Percentiles rank a stretch among this genome's conserved stretches.
phyloP scores from a whole-genome alignment of 2,113 vertebrate species.

The Osmerus mordax region DNA sequence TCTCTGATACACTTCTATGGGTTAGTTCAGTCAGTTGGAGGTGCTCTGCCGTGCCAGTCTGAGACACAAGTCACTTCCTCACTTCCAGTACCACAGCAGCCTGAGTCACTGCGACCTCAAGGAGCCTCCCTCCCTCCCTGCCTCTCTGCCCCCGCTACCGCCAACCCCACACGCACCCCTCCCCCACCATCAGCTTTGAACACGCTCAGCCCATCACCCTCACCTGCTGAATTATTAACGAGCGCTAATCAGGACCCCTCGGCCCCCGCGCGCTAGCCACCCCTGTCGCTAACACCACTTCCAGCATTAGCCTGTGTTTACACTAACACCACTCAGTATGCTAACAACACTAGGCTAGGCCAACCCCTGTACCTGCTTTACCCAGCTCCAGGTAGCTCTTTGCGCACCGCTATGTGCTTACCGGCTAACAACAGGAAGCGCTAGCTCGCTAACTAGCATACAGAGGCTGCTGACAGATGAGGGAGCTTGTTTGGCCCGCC shows the following conservation, averaged over 20 bases:
- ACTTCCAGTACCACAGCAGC: conserved; percentile 15
- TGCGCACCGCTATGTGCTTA: conserved; percentile 52
- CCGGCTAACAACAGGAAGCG: conserved; percentile 52
- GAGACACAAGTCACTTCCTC: not conserved
- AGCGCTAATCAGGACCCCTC: conserved; percentile 67
- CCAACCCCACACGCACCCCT: not conserved
- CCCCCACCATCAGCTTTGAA: conserved; percentile 45
- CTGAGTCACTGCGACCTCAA: conserved; percentile 49
- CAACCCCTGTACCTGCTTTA: conserved; percentile 48
- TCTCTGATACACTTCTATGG: no score
- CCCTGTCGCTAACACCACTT: conserved; percentile 67
- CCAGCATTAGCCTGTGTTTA: conserved; percentile 63
- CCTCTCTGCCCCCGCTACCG: not conserved
- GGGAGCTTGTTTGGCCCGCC: conserved; percentile 53
- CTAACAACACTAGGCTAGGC: conserved; percentile 57
- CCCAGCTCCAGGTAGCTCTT: conserved; percentile 42
- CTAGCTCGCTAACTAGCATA: conserved; percentile 37
- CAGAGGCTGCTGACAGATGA: conserved; percentile 47
- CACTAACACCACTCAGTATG: conserved; percentile 29
- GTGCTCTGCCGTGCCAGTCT: not conserved
- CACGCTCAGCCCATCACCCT: conserved; percentile 39
- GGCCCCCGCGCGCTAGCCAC: conserved; percentile 59
- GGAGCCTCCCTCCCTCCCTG: conserved; percentile 23
- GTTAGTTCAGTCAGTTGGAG: not conserved
- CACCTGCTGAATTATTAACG: conserved; percentile 64